Evolutionary conservation across 1,140 invertebrate species (phyloP).

Genomic region (Mercenaria mercenaria): DNA sequence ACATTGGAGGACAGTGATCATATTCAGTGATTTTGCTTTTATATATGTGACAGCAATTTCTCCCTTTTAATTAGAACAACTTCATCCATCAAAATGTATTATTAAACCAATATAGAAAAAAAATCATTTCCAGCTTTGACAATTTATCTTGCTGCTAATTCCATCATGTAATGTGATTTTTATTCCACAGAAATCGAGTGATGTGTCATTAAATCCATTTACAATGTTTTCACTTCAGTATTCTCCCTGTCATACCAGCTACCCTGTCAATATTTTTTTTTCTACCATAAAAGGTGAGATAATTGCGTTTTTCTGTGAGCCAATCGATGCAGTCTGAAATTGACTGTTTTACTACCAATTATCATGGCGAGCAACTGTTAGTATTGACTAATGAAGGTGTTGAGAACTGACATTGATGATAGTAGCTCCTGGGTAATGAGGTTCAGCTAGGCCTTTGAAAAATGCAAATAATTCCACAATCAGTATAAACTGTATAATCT

Average conservation of each 20-base stretch:
- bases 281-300: not conserved
- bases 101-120: too few species aligned
- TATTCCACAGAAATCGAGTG: not conserved
- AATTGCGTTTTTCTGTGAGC: not conserved
- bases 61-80: too few species aligned
- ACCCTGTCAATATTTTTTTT: not conserved
- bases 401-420: not conserved
- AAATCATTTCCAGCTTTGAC: too few species aligned
- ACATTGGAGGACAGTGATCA: too few species aligned
- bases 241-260: not conserved
- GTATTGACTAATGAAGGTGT: conserved; percentile 30
- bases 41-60: too few species aligned
- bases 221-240: conserved; percentile 15
- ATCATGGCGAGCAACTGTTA: not conserved
- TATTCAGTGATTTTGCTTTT: too few species aligned
- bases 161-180: conserved; percentile 22
- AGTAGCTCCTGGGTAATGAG: not conserved
- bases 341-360: not conserved
- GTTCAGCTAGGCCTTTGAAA: not conserved
- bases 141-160: too few species aligned
- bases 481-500: too few species aligned
- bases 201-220: conserved; percentile 1
- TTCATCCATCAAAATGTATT: too few species aligned
- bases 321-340: conserved; percentile 10
- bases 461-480: too few species aligned